These are phyloP conservation scores for Phania funesta DNA, from an alignment of 2,888 invertebrate genomes.

Conservation along the genomic window DNA sequence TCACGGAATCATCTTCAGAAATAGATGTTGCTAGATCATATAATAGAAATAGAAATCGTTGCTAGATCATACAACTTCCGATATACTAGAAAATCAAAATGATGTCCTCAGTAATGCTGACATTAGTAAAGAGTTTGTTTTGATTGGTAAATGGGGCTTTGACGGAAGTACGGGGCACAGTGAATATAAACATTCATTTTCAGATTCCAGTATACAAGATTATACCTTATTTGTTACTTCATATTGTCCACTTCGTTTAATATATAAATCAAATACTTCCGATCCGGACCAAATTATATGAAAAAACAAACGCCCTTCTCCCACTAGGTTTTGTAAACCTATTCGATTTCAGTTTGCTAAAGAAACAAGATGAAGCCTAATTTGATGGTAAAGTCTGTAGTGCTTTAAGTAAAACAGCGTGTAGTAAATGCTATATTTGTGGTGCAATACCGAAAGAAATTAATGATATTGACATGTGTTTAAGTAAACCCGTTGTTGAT, in stretches of 20 bases:
- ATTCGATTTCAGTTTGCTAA: constrained; percentile 6
- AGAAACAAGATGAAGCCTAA: background rate
- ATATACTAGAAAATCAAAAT: background rate
- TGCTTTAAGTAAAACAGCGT: too few relatives aligned
- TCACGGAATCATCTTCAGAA: constrained; percentile 23
- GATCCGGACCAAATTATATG: background rate
- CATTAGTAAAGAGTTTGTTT: constrained; percentile 16
- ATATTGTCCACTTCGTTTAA: background rate
- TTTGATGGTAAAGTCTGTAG: background rate
- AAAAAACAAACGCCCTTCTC: background rate
- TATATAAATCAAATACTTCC: background rate
- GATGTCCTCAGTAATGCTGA: background rate
- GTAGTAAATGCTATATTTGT: too few relatives aligned
- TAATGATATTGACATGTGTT: too few relatives aligned
- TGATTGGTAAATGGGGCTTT: constrained; percentile 8
- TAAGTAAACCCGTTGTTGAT: background rate
- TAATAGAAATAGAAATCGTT: background rate
- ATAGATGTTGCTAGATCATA: too few relatives aligned
- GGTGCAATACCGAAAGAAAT: too few relatives aligned
- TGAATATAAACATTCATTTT: background rate
- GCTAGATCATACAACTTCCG: background rate
- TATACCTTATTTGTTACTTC: background rate
- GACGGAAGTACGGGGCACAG: constrained; percentile 4
- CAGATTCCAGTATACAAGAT: background rate
- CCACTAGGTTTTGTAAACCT: constrained; percentile 8